phyloP scores from a whole-genome alignment of 2,888 invertebrate genomes.

The Archaeoteleia sp. region DNA sequence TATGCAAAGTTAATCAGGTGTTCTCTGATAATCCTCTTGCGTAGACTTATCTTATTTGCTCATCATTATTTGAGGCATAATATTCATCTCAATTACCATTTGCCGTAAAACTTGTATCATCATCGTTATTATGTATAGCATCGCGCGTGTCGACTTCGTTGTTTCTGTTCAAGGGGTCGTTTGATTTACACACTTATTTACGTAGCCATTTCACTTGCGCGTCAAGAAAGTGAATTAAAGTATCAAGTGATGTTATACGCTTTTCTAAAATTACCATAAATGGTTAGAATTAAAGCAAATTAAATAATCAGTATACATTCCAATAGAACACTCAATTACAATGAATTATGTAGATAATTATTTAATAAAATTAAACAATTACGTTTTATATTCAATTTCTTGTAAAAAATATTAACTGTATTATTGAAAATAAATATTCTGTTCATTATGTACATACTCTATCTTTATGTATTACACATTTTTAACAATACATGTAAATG shows the following conservation, averaged over 20 bases:
- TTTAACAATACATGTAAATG: too few species aligned
- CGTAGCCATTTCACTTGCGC: constrained; percentile 8
- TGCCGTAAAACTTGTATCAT: constrained; percentile 26
- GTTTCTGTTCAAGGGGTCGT: constrained; percentile 23
- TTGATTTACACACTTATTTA: constrained; percentile 17
- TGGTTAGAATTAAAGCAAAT: too few species aligned
- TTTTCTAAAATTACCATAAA: too few species aligned
- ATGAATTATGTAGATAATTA: too few species aligned
- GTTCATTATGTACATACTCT: too few species aligned
- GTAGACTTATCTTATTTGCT: constrained; percentile 11
- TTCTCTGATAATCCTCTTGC: constrained; percentile 4
- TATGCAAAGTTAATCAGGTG: constrained; percentile 5
- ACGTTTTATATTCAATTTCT: too few species aligned
- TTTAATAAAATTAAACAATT: too few species aligned
- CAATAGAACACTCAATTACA: too few species aligned
- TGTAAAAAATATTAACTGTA: too few species aligned
- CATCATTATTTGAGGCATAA: constrained; percentile 1
- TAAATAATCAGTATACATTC: too few species aligned
- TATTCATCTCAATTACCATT: constrained; percentile 29
- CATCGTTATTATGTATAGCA: constrained; percentile 17
- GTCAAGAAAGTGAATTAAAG: constrained; percentile 1
- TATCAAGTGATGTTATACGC: constrained; percentile 4
- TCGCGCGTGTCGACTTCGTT: constrained; percentile 22
- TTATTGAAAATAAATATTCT: too few species aligned
- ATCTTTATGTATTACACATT: too few species aligned